These are phyloP conservation scores for Anser brachyrhynchus DNA, from an alignment of 2,113 vertebrate species.

Conservation along the genomic window DNA sequence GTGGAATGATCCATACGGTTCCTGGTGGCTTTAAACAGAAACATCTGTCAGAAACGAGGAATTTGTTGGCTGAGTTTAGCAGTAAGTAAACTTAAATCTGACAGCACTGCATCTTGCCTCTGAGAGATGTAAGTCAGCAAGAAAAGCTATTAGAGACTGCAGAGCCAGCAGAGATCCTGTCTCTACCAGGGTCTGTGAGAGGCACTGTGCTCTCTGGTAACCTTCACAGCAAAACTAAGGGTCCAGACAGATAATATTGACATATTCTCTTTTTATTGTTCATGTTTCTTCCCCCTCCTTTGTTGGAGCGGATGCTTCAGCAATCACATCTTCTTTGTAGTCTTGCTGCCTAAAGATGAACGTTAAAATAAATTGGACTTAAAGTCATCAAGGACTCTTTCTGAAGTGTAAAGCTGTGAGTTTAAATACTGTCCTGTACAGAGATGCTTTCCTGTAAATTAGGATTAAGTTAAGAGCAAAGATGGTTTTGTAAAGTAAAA, in stretches of 20 bases:
- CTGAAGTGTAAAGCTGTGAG: not conserved
- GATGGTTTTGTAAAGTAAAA: not conserved
- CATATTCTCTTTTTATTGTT: not conserved
- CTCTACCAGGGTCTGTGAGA: not conserved
- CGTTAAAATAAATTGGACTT: not conserved
- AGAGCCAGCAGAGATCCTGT: not conserved
- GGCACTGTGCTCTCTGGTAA: not conserved
- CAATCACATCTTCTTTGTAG: not conserved
- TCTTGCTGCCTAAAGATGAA: not conserved
- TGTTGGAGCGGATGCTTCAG: not conserved
- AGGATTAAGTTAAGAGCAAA: not conserved
- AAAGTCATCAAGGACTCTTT: not conserved
- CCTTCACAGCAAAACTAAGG: not conserved
- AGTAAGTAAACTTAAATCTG: not conserved
- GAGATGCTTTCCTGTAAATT: not conserved
- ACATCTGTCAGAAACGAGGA: constrained; percentile 55
- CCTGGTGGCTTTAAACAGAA: constrained; percentile 64
- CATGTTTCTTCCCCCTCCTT: not conserved
- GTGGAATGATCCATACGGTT: constrained; percentile 47
- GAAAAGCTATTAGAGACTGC: not conserved
- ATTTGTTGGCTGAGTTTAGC: constrained; percentile 16
- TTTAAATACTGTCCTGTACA: not conserved
- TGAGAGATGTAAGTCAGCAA: not conserved
- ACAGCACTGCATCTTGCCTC: not conserved
- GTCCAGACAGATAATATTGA: not conserved